Evolutionary conservation across 1,140 invertebrate genomes (phyloP).

Genomic region (Procambarus clarkii): DNA sequence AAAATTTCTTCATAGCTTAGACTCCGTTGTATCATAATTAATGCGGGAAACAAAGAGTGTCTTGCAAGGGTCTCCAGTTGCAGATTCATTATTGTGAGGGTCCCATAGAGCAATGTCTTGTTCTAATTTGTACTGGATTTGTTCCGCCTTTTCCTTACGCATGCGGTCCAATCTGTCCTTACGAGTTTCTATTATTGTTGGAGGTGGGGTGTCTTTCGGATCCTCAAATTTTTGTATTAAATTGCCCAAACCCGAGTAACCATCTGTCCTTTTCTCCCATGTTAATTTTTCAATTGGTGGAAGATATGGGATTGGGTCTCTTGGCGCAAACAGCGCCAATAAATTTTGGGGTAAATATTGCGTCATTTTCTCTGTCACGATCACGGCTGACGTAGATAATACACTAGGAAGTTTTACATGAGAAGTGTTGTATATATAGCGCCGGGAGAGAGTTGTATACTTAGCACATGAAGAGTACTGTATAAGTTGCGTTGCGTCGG

Average conservation of each 20-base stretch:
- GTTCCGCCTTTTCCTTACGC: conserved; percentile 95
- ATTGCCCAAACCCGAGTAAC: conserved; percentile 63
- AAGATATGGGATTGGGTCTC: conserved; percentile 96
- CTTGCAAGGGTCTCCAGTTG: conserved; percentile 96
- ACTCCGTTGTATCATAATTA: conserved; percentile 99
- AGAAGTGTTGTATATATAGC: too few species aligned
- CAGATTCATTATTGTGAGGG: conserved; percentile 86
- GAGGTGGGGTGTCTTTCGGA: conserved; percentile 96
- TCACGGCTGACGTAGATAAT: too few species aligned
- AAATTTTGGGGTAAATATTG: conserved; percentile 99
- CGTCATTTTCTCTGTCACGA: conserved; percentile 85
- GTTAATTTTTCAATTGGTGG: conserved; percentile 95
- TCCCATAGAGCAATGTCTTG: conserved; percentile 98
- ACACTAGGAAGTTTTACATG: too few species aligned
- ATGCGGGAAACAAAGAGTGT: conserved; percentile 97
- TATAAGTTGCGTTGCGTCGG: too few species aligned
- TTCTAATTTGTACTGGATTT: conserved; percentile 98
- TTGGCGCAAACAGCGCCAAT: conserved; percentile 95
- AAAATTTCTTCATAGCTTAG: conserved; percentile 97
- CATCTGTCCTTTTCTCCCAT: conserved; percentile 91
- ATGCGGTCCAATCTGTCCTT: conserved; percentile 94
- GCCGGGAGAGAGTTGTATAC: too few species aligned
- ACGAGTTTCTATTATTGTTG: conserved; percentile 93
- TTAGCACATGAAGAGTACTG: too few species aligned
- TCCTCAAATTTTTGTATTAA: conserved; percentile 80